phyloP scores from a whole-genome alignment of 1,140 invertebrate species.

The Limonius californicus region DNA sequence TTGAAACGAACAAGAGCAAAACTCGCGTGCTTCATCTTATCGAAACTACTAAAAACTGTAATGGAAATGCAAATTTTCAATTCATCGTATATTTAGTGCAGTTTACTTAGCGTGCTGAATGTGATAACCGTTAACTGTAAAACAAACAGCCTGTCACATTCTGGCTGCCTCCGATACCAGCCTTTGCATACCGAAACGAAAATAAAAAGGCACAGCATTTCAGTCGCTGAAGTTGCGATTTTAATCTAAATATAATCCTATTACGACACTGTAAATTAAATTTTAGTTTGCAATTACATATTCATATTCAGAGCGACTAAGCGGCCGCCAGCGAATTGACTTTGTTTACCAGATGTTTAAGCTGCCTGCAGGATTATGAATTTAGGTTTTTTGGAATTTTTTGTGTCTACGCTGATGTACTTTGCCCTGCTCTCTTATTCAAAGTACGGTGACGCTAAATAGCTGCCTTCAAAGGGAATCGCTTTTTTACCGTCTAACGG shows the following conservation, averaged over 20 bases:
- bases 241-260: constrained; percentile 29
- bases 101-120: constrained; percentile 20
- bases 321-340: constrained; percentile 13
- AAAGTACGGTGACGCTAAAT: neutral
- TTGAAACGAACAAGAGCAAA: no score
- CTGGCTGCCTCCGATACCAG: neutral
- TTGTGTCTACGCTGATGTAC: constrained; percentile 3
- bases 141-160: constrained; percentile 1
- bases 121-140: constrained; percentile 14
- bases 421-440: neutral
- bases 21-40: neutral
- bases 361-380: constrained; percentile 9
- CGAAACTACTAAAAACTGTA: constrained; percentile 5
- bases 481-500: neutral
- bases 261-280: constrained; percentile 31
- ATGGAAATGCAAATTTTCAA: constrained; percentile 22
- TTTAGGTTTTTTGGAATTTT: neutral
- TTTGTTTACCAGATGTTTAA: constrained; percentile 25
- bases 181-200: constrained; percentile 9
- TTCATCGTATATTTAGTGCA: constrained; percentile 23
- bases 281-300: constrained; percentile 32
- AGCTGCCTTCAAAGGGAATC: neutral
- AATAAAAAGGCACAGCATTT: constrained; percentile 16
- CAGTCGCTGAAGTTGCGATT: constrained; percentile 23
- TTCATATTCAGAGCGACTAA: constrained; percentile 24